Conservation (phyloP, 2,888 invertebrate species). For the Agrotis exclamationis region DNA sequence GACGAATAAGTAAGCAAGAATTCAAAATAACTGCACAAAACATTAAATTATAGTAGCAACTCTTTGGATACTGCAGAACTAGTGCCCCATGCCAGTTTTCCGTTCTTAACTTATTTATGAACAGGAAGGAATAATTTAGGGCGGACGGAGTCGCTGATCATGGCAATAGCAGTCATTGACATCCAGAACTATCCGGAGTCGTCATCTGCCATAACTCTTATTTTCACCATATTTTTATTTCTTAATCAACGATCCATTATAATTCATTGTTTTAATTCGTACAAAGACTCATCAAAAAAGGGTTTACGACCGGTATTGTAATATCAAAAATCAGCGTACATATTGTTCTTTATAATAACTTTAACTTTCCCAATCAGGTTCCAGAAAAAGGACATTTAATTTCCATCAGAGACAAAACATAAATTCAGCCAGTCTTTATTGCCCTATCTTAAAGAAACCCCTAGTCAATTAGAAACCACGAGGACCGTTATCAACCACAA, state of each 20-base stretch:
- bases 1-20: constrained; percentile 14
- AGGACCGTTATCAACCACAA: constrained; percentile 56
- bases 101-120: not conserved
- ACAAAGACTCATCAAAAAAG: too few relatives aligned
- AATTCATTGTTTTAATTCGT: not conserved
- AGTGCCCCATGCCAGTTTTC: not conserved
- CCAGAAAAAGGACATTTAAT: constrained; percentile 8
- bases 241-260: not conserved
- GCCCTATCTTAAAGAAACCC: constrained; percentile 39
- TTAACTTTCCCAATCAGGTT: not conserved
- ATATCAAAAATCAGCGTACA: not conserved
- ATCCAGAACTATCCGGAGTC: too few relatives aligned
- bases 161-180: too few relatives aligned
- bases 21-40: not conserved
- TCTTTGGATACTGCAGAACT: not conserved
- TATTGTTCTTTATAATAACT: not conserved
- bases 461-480: constrained; percentile 47
- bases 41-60: not conserved
- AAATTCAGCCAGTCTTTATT: constrained; percentile 30
- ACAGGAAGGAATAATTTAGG: constrained; percentile 6
- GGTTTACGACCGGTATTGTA: not conserved
- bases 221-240: too few relatives aligned
- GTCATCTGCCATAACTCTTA: not conserved
- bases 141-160: too few relatives aligned
- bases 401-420: constrained; percentile 5